Evolutionary conservation across 2,113 vertebrate species (phyloP).

Genomic region (Colistium nudipinnis): DNA sequence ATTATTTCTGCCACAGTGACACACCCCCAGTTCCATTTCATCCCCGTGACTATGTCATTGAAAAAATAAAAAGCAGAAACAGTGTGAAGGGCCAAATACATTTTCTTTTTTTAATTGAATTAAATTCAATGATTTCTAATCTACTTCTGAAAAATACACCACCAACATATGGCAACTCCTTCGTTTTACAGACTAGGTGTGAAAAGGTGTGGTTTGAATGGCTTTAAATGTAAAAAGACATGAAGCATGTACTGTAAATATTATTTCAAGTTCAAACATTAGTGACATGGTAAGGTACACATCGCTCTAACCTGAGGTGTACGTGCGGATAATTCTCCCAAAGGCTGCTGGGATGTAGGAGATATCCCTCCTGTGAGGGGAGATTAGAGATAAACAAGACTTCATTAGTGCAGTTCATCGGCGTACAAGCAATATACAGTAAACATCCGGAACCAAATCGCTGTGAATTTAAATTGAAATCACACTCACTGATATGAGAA

Average conservation of each 20-base stretch:
- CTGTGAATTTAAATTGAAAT: background rate
- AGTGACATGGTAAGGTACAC: background rate
- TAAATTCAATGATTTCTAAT: no score
- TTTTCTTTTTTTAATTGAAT: no score
- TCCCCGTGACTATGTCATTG: background rate
- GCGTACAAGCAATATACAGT: background rate
- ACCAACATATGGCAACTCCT: no score
- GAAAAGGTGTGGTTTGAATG: no score
- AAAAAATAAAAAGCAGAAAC: background rate
- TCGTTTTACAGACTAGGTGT: no score
- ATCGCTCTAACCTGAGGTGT: slow-evolving; percentile 88
- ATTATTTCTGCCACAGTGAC: no score
- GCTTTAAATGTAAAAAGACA: no score
- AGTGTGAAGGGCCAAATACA: no score
- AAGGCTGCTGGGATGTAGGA: slow-evolving; percentile 92
- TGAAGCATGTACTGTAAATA: no score
- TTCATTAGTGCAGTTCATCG: background rate
- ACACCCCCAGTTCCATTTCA: no score
- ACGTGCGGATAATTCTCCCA: slow-evolving; percentile 97
- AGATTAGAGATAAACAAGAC: background rate
- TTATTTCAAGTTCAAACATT: background rate
- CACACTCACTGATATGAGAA: slow-evolving; percentile 88
- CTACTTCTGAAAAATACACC: no score
- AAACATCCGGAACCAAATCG: background rate
- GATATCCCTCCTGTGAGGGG: slow-evolving; percentile 89